These are phyloP conservation scores for Cantharis nigra DNA, from an alignment of 2,888 invertebrate genomes.

Conservation along the genomic window DNA sequence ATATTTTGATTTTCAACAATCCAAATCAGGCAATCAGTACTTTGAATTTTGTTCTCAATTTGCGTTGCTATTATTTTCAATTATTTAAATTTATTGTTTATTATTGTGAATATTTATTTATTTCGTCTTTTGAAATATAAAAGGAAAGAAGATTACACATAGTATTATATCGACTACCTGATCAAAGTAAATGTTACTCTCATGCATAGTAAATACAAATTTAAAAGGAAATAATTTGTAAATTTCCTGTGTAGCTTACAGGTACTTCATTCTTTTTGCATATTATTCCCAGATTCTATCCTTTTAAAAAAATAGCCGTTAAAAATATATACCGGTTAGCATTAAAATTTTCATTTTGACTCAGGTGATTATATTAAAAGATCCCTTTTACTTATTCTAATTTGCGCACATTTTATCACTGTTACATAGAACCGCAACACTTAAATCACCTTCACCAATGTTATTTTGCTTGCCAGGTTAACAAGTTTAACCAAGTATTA, in stretches of 20 bases:
- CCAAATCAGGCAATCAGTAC: neutral
- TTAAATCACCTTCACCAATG: neutral
- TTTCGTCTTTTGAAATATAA: neutral
- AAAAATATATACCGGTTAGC: neutral
- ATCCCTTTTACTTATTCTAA: neutral
- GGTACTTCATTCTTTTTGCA: neutral
- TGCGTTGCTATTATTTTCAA: neutral
- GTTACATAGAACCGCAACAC: neutral
- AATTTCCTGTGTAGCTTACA: neutral
- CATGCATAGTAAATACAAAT: neutral
- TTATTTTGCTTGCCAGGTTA: neutral
- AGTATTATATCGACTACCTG: neutral
- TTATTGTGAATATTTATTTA: neutral
- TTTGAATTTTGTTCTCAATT: neutral
- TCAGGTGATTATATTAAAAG: neutral
- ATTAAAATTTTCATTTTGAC: neutral
- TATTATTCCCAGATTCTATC: neutral
- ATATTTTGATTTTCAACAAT: neutral
- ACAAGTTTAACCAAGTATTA: neutral
- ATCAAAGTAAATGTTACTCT: neutral
- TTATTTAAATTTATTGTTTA: neutral
- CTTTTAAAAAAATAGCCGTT: neutral
- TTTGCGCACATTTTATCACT: neutral
- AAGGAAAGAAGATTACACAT: neutral
- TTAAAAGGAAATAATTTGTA: neutral